phyloP scores from a whole-genome alignment of 1,140 invertebrate genomes.

The Trichogramma pretiosum region DNA sequence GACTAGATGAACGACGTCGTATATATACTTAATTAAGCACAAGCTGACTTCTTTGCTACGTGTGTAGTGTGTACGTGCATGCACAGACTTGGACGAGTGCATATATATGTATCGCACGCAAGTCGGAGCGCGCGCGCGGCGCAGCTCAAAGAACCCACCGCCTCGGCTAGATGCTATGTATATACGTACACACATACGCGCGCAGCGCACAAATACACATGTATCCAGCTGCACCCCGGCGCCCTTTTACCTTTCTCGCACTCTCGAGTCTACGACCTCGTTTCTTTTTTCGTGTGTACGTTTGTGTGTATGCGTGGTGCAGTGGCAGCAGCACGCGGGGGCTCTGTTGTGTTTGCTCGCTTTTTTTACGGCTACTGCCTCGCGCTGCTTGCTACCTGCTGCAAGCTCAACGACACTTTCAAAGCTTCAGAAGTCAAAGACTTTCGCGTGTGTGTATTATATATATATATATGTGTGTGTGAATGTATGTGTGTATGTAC shows the following conservation, averaged over 20 bases:
- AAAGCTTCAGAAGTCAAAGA: not conserved
- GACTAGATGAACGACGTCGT: too few species aligned
- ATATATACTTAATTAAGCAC: too few species aligned
- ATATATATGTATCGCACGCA: not conserved
- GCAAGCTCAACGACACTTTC: not conserved
- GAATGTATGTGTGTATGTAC: too few species aligned
- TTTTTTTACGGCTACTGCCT: not conserved
- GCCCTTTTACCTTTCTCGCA: too few species aligned
- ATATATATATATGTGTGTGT: not conserved
- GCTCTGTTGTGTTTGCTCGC: not conserved
- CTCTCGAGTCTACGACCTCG: not conserved
- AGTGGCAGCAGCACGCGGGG: not conserved
- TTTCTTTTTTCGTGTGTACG: not conserved
- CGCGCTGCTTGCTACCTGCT: not conserved
- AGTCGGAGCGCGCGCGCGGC: not conserved
- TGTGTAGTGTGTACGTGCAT: too few species aligned
- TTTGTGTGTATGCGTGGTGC: not conserved
- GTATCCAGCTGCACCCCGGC: not conserved
- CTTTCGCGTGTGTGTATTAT: not conserved
- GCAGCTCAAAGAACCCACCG: not conserved
- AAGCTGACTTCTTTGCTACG: too few species aligned
- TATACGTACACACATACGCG: too few species aligned
- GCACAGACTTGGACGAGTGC: too few species aligned
- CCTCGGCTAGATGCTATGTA: not conserved
- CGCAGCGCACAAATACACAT: not conserved